Percentiles rank a stretch among this genome's conserved stretches.
Evolutionary conservation across 1,140 invertebrate genomes (phyloP).

Genomic region (Zelostemma sp.): DNA sequence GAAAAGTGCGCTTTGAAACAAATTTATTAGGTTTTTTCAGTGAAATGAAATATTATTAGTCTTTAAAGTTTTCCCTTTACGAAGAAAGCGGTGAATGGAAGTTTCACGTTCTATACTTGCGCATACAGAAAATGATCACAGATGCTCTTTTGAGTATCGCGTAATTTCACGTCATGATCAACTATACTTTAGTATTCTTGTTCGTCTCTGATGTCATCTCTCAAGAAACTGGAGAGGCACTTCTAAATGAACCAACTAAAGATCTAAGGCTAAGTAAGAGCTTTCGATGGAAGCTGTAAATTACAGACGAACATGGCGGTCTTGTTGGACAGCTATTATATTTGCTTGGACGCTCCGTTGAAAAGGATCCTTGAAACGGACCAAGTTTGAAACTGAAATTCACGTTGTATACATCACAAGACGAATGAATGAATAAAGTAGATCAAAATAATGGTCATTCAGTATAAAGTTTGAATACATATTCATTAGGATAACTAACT

Average conservation of each 20-base stretch:
- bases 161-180: slow-evolving; percentile 2
- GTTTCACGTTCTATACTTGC: not conserved
- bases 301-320: slow-evolving; percentile 9
- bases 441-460: not conserved
- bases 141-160: not conserved
- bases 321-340: slow-evolving; percentile 14
- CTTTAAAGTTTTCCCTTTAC: not conserved
- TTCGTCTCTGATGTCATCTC: slow-evolving; percentile 10
- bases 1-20: too few relatives aligned
- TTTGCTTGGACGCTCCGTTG: slow-evolving; percentile 9
- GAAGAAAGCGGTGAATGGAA: not conserved
- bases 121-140: not conserved
- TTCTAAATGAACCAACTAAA: slow-evolving; percentile 12
- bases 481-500: too few relatives aligned
- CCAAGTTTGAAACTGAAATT: slow-evolving; percentile 8
- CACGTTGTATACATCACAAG: not conserved
- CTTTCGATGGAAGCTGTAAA: slow-evolving; percentile 10
- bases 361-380: slow-evolving; percentile 12
- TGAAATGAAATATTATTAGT: too few relatives aligned
- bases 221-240: slow-evolving; percentile 12
- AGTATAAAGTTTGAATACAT: too few relatives aligned
- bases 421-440: not conserved
- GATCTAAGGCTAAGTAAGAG: slow-evolving; percentile 13
- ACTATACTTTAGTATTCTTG: slow-evolving; percentile 1
- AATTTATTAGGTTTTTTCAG: too few relatives aligned